These are phyloP conservation scores for Drosophila guanche DNA, from an alignment of 1,140 invertebrate species.

Conservation along the genomic window DNA sequence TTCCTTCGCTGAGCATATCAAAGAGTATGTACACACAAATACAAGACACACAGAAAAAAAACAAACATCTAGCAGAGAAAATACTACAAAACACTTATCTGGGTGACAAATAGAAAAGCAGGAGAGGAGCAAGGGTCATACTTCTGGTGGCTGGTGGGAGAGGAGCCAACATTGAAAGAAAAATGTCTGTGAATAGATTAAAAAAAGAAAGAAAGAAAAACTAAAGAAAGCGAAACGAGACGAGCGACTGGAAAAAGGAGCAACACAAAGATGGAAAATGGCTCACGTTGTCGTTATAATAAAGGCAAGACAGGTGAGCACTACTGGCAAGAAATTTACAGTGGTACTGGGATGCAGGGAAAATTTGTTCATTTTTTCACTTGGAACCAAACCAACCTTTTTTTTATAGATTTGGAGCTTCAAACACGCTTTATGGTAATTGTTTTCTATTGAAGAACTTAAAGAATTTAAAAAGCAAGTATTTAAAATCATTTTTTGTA, in stretches of 20 bases:
- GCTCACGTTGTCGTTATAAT: conserved; percentile 72
- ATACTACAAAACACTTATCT: conserved; percentile 81
- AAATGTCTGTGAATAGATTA: conserved; percentile 77
- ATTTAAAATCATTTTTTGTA: no score
- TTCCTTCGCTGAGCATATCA: conserved; percentile 64
- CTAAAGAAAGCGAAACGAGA: conserved; percentile 29
- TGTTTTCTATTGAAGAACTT: no score
- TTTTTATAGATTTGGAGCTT: no score
- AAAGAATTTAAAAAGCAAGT: no score
- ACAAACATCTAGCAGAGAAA: conserved; percentile 59
- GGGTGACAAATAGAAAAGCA: conserved; percentile 78
- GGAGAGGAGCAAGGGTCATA: conserved; percentile 14
- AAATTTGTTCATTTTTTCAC: background rate
- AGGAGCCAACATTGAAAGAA: conserved; percentile 67
- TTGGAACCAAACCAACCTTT: no score
- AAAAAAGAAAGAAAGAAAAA: conserved; percentile 39
- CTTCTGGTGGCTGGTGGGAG: conserved; percentile 1
- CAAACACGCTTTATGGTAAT: no score
- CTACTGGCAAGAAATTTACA: background rate
- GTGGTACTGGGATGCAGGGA: background rate
- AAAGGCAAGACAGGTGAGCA: conserved; percentile 49
- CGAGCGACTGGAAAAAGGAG: conserved; percentile 55
- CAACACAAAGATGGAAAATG: conserved; percentile 69
- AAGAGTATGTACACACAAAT: conserved; percentile 12
- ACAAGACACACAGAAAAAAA: no score